Conservation (phyloP, 2,888 invertebrate genomes). For the Cremastinae sp. region DNA sequence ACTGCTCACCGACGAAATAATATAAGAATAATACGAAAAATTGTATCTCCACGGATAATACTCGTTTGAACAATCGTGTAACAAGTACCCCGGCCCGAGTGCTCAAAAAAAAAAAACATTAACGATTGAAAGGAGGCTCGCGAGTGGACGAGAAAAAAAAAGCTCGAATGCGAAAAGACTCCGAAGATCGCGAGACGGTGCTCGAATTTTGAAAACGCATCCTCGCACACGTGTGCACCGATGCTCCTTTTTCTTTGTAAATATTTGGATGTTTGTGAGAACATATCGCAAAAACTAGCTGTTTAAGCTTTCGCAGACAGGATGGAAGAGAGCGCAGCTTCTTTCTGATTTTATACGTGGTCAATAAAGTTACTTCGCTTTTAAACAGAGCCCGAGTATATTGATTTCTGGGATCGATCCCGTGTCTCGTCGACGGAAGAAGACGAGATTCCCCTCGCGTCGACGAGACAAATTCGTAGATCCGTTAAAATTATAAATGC, state of each 20-base stretch:
- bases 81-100: background rate
- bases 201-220: background rate
- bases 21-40: slow-evolving; percentile 60
- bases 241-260: slow-evolving; percentile 43
- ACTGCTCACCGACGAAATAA: slow-evolving; percentile 75
- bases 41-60: background rate
- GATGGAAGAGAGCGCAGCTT: slow-evolving; percentile 31
- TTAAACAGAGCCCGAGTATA: slow-evolving; percentile 33
- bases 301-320: slow-evolving; percentile 21
- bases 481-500: too few relatives aligned
- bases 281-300: slow-evolving; percentile 60
- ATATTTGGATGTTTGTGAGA: slow-evolving; percentile 59
- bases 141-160: background rate
- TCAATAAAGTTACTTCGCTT: slow-evolving; percentile 70
- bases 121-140: background rate
- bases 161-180: too few relatives aligned
- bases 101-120: background rate
- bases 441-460: background rate
- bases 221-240: background rate
- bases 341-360: slow-evolving; percentile 69
- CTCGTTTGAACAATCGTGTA: too few relatives aligned
- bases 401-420: background rate
- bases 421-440: background rate
- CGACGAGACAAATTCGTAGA: too few relatives aligned
- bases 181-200: background rate